Conservation (phyloP, 64 coral and sea anemone species). For the Montipora cactus region DNA sequence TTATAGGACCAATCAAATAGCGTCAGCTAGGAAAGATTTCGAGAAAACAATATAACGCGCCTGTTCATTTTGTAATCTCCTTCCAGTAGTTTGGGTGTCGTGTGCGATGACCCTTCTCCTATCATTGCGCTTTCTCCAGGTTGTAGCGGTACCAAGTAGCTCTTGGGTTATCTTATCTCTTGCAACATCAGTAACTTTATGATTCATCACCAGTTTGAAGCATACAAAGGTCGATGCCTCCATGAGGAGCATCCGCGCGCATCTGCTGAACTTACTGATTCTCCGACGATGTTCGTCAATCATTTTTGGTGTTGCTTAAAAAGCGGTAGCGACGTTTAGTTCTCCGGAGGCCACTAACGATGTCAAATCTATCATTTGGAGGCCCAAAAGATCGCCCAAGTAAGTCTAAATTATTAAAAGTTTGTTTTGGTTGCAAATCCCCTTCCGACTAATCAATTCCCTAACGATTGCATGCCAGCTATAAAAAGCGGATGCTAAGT, state of each 20-base stretch:
- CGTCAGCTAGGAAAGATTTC: background rate
- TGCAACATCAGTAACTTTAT: no score
- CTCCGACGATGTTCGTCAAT: background rate
- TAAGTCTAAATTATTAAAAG: background rate
- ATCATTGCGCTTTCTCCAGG: constrained; percentile 27
- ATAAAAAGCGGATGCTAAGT: background rate
- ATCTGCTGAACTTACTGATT: background rate
- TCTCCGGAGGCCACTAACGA: background rate
- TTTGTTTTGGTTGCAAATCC: background rate
- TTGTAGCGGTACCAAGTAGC: background rate
- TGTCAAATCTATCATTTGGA: constrained; percentile 41
- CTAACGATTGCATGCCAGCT: background rate
- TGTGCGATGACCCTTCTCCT: background rate
- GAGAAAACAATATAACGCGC: background rate
- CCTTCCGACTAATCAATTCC: no score
- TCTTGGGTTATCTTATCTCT: no score
- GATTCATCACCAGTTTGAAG: background rate
- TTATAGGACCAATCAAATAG: constrained; percentile 20
- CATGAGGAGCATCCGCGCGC: background rate
- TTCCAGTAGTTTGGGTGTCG: background rate
- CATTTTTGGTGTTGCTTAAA: background rate
- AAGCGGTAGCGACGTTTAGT: background rate
- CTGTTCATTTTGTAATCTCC: constrained; percentile 34
- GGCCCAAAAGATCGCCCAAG: constrained; percentile 30
- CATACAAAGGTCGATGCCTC: background rate